phyloP scores from a whole-genome alignment of 2,888 invertebrate species.

The Lasioglossum vierecki region DNA sequence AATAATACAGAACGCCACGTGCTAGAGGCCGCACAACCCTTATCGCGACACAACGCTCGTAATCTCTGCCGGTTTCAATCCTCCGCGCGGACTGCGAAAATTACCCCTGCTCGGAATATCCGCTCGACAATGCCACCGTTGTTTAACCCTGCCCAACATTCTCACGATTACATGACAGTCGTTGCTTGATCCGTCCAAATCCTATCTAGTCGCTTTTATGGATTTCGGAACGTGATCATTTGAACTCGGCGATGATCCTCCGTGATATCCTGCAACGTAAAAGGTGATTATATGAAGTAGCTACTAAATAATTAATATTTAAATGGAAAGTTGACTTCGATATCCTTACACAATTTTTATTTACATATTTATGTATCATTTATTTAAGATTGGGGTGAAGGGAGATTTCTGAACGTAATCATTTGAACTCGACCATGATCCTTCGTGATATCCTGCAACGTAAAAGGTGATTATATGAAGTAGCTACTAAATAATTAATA shows the following conservation, averaged over 20 bases:
- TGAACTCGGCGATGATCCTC: neutral
- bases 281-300: too few species aligned
- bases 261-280: neutral
- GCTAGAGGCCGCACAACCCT: neutral
- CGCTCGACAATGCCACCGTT: neutral
- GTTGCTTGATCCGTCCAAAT: neutral
- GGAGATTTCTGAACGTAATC: neutral
- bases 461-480: too few species aligned
- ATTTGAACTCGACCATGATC: neutral
- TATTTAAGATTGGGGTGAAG: neutral
- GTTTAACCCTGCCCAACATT: neutral
- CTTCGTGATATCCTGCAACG: neutral
- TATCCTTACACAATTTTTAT: too few species aligned
- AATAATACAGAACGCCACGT: slow-evolving; percentile 23
- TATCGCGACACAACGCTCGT: slow-evolving; percentile 7
- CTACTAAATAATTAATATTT: too few species aligned
- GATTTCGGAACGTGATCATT: neutral
- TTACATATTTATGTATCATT: too few species aligned
- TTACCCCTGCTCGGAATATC: neutral
- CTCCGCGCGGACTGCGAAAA: neutral
- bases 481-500: too few species aligned
- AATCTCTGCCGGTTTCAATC: neutral
- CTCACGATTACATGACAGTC: neutral
- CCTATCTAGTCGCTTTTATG: neutral
- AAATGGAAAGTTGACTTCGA: too few species aligned